A percentile compares a stretch with the other conserved stretches of the same genome.
Conservation (phyloP, 2,797 vertebrate genomes). For the Chloroceryle inda region DNA sequence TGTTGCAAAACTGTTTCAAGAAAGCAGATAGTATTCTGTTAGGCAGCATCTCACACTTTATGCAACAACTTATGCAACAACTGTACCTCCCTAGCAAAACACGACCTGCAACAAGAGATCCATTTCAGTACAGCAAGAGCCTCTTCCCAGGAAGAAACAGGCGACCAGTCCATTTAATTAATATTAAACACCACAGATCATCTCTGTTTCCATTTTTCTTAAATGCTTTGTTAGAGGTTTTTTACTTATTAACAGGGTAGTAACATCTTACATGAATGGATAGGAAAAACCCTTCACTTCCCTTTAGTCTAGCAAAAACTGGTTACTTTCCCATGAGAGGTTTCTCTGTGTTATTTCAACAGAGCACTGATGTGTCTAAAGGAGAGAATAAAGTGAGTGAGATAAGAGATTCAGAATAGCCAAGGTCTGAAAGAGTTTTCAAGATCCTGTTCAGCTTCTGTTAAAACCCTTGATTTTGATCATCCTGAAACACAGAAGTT, state of each 20-base stretch:
- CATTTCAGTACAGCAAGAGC: not conserved
- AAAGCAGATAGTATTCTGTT: not conserved
- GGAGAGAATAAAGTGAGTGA: not conserved
- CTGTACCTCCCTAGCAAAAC: not conserved
- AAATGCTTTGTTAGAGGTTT: not conserved
- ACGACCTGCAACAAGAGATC: not conserved
- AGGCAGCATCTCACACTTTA: not conserved
- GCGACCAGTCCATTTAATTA: not conserved
- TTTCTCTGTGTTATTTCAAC: not conserved
- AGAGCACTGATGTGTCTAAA: not conserved
- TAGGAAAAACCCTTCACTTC: not conserved
- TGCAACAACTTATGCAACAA: not conserved
- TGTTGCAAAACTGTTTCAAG: not conserved
- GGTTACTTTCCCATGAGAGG: not conserved
- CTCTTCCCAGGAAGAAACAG: not conserved
- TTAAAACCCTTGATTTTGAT: not conserved
- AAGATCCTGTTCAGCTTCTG: not conserved
- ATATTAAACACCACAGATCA: not conserved
- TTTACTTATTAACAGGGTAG: not conserved
- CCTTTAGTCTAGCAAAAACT: not conserved
- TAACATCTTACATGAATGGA: not conserved
- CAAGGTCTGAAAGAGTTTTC: not conserved
- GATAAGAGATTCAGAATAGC: not conserved
- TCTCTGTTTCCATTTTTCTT: not conserved
- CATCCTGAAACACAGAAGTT: not conserved